These are phyloP conservation scores for Donacobius atricapilla DNA, from an alignment of 2,113 vertebrate species.

Conservation along the genomic window DNA sequence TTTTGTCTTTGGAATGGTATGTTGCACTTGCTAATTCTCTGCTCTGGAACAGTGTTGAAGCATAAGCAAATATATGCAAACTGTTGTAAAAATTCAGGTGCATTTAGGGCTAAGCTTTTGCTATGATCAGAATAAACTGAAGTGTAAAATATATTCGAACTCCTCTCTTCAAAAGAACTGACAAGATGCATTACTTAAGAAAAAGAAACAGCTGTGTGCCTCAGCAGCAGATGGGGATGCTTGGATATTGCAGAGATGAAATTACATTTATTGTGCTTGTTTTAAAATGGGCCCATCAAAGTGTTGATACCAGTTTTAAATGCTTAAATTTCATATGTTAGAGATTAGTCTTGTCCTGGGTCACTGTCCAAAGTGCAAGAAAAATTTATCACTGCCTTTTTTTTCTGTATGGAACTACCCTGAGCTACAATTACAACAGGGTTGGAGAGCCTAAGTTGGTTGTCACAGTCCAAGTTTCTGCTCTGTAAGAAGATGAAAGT, in stretches of 20 bases:
- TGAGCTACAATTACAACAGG: neutral
- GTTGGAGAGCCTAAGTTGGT: neutral
- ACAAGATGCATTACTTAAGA: constrained; percentile 17
- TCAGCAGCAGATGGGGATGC: constrained; percentile 21
- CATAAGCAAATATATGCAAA: neutral
- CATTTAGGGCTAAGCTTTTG: neutral
- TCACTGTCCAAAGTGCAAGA: neutral
- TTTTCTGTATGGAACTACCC: neutral
- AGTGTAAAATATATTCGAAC: neutral
- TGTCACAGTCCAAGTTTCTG: neutral
- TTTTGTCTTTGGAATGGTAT: neutral
- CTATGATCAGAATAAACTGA: neutral
- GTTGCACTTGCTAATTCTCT: neutral
- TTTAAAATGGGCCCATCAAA: neutral
- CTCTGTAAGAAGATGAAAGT: neutral
- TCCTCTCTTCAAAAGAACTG: constrained; percentile 6
- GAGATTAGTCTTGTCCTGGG: neutral
- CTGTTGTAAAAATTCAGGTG: neutral
- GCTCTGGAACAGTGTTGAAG: neutral
- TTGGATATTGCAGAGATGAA: constrained; percentile 37
- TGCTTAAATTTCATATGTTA: neutral
- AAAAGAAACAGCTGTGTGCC: constrained; percentile 51
- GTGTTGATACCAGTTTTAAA: neutral
- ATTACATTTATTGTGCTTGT: constrained; percentile 60
- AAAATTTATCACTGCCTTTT: neutral